Evolutionary conservation across 2,797 vertebrate species (phyloP).

Genomic region (Argya squamiceps): DNA sequence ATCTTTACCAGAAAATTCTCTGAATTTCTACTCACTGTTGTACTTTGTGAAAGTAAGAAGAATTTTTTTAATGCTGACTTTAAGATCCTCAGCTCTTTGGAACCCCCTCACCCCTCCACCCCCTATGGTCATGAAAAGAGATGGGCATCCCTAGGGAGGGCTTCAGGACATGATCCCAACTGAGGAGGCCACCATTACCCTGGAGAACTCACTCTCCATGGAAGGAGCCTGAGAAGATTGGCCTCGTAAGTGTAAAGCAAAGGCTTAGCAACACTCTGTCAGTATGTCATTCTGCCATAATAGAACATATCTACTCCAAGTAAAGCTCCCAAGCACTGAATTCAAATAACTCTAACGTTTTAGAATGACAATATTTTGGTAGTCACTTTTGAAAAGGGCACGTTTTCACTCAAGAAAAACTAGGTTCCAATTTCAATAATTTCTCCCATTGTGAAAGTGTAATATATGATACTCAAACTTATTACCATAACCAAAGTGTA

Average conservation of each 20-base stretch:
- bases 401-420: not conserved
- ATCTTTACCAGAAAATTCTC: not conserved
- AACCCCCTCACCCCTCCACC: not conserved
- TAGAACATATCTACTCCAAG: not conserved
- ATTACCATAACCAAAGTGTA: conserved; percentile 16
- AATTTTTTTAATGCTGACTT: not conserved
- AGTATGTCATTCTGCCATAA: not conserved
- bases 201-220: not conserved
- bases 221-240: not conserved
- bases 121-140: not conserved
- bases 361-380: conserved; percentile 10
- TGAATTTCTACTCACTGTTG: not conserved
- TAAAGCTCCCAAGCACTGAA: not conserved
- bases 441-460: conserved; percentile 20
- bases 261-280: not conserved
- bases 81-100: not conserved
- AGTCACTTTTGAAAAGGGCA: not conserved
- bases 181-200: not conserved
- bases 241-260: not conserved
- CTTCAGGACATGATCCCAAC: not conserved
- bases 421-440: not conserved
- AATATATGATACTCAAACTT: conserved; percentile 37
- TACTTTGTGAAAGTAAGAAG: not conserved
- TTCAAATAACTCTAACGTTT: not conserved
- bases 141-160: not conserved